These are phyloP conservation scores for Brassicogethes aeneus DNA, from an alignment of 2,888 invertebrate genomes.

Conservation along the genomic window DNA sequence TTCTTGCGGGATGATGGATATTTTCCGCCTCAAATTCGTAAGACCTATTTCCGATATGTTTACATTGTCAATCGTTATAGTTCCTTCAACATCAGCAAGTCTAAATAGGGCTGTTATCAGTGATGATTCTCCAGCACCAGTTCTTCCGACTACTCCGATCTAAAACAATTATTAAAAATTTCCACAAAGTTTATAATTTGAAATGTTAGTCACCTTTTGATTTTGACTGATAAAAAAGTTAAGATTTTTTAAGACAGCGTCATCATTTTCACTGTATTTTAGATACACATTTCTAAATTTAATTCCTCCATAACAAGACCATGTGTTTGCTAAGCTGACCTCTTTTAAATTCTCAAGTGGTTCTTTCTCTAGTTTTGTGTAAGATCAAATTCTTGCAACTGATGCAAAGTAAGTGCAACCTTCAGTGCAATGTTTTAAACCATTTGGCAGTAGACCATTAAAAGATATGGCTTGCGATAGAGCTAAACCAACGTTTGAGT, in stretches of 20 bases:
- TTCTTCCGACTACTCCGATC: constrained; percentile 47
- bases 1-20: constrained; percentile 55
- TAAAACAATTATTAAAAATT: constrained; percentile 14
- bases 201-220: neutral
- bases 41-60: constrained; percentile 38
- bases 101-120: constrained; percentile 47
- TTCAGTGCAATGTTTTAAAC: neutral
- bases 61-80: constrained; percentile 45
- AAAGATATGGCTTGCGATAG: neutral
- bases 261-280: neutral
- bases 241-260: neutral
- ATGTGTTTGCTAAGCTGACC: neutral
- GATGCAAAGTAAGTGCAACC: neutral
- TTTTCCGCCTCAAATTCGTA: constrained; percentile 43
- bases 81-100: constrained; percentile 43
- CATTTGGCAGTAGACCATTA: neutral
- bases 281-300: neutral
- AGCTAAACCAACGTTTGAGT: neutral
- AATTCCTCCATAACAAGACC: neutral
- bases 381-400: neutral
- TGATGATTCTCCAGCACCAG: constrained; percentile 47
- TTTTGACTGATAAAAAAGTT: neutral
- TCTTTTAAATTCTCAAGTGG: neutral
- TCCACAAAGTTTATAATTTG: neutral
- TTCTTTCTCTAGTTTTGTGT: neutral